phyloP scores from a whole-genome alignment of 2,113 vertebrate species.

The Bos taurus region DNA sequence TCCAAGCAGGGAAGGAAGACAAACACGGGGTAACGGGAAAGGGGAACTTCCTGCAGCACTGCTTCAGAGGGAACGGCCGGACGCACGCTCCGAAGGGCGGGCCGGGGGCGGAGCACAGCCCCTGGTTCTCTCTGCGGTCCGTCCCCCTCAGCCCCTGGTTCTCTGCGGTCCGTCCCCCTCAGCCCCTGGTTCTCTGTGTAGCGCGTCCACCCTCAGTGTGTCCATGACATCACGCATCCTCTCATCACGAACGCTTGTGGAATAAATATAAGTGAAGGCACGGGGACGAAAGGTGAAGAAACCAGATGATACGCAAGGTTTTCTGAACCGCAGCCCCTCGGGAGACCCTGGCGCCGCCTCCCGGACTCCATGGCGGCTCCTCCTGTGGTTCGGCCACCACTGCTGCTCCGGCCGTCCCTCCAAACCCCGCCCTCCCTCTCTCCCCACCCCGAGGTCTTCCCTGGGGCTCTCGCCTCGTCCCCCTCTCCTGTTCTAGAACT shows the following conservation, averaged over 20 bases:
- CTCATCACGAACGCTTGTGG: background rate
- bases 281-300: background rate
- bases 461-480: background rate
- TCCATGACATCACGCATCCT: background rate
- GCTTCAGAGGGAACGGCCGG: background rate
- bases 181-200: too few species aligned
- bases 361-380: accelerated
- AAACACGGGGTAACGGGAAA: background rate
- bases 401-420: accelerated
- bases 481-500: too few species aligned
- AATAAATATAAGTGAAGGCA: background rate
- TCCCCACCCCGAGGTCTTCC: background rate
- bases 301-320: background rate
- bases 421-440: background rate
- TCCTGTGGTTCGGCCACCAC: background rate
- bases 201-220: background rate
- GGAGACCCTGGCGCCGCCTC: background rate
- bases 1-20: background rate
- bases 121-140: background rate
- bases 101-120: background rate
- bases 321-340: background rate
- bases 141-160: background rate
- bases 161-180: too few species aligned
- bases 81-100: background rate
- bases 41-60: background rate